Evolutionary conservation across 2,797 vertebrate genomes (phyloP), one percentile per base, ranked within the genome.

Genomic region (Sebastes umbrosus): DNA sequence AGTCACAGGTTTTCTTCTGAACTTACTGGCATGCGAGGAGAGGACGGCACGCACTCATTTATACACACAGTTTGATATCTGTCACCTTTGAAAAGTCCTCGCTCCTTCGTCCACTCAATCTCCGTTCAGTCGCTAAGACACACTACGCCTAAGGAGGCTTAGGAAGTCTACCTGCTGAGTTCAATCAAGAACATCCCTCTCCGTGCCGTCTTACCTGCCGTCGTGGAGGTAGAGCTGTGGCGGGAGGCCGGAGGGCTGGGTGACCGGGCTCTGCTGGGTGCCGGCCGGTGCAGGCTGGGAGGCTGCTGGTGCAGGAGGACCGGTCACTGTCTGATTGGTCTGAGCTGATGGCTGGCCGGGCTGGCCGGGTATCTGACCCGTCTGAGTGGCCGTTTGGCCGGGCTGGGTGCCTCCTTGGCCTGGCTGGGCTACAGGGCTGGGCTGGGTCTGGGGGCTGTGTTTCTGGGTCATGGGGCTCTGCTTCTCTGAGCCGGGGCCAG

Each of bases 391-490:
- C 20, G 86, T 84, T 24, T 93, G 94, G 84, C 93, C 70, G 3
- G 93, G 88, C 80, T 94, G 94, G 16, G 75, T 27, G 71, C 85
- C 92, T 70, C 88, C 92, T 87, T 94, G 94, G 89, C 96, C 96
- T 70, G 96, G 95, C 93, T 97, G 97, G 75, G 96, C 95, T 93
- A 96, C 94, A 67, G 97, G 96, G 24, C 96, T 97, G 90, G 97
- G 97, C 84, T 98, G 98, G 85, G 96, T 95, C 93, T 96, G 86
- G 2, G 97, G 96, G 85, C 97, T 99, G 92, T 97, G 97, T 94
- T 98, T 98, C 94, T 99, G 98, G 58, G 97, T 97, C 97, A 98
- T 91, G 69, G 98, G 98, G 92, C 98, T 99, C 95, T 99, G 98
- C 93, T 99, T 99, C 93, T 99, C 99, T 0, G 99, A 99, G 91